phyloP scores from a whole-genome alignment of 2,113 vertebrate species.

The Noturus placidus region DNA sequence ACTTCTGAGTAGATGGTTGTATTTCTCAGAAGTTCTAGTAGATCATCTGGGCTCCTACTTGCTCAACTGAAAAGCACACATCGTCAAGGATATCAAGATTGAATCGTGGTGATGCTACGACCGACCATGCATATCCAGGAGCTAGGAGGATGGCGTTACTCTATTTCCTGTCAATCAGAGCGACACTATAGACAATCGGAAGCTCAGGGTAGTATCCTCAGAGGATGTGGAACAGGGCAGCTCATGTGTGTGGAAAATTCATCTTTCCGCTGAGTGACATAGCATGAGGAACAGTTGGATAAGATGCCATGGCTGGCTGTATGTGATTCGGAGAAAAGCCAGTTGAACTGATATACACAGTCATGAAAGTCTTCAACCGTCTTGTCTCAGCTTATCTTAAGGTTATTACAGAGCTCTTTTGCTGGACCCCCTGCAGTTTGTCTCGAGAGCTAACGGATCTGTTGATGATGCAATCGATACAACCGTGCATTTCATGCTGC shows the following conservation, averaged over 20 bases:
- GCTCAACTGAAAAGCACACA: not conserved
- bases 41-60: not conserved
- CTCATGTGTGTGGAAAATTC: not conserved
- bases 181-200: not conserved
- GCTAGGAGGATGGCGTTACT: not conserved
- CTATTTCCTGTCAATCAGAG: not conserved
- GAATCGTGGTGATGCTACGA: not conserved
- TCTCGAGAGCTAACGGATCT: not conserved
- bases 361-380: not conserved
- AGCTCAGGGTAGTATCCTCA: too few species aligned
- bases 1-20: not conserved
- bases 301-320: not conserved
- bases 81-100: not conserved
- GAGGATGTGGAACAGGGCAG: not conserved
- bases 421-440: not conserved
- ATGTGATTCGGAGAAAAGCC: not conserved
- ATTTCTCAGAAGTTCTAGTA: not conserved
- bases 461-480: not conserved
- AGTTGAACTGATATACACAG: not conserved
- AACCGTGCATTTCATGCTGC: not conserved
- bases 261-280: not conserved
- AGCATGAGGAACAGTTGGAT: not conserved
- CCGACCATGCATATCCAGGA: not conserved
- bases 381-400: not conserved
- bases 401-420: not conserved